These are phyloP conservation scores for Daboia siamensis DNA, from an alignment of 2,113 vertebrate species.

Conservation along the genomic window DNA sequence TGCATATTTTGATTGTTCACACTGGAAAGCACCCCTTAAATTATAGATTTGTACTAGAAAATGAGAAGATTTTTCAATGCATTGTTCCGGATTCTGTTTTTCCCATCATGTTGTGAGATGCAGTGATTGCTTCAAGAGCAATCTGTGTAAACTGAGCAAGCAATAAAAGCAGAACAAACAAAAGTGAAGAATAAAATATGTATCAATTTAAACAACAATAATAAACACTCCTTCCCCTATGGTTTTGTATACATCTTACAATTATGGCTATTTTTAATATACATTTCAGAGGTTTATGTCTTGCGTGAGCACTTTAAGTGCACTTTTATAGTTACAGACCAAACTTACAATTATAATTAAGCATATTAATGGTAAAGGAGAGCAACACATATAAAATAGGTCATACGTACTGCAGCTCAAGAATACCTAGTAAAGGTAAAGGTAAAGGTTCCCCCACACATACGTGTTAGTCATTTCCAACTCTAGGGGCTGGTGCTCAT, in stretches of 20 bases:
- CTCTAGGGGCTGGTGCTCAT: too few relatives aligned
- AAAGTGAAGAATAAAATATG: not conserved
- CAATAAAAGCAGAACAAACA: not conserved
- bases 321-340: slow-evolving; percentile 25
- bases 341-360: slow-evolving; percentile 32
- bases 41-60: not conserved
- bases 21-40: not conserved
- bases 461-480: too few relatives aligned
- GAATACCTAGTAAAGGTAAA: not conserved
- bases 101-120: not conserved
- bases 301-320: not conserved
- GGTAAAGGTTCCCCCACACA: too few relatives aligned
- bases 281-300: not conserved
- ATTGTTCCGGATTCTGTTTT: not conserved
- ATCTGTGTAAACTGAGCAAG: not conserved
- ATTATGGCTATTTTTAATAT: not conserved
- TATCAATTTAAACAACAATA: not conserved
- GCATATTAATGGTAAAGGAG: slow-evolving; percentile 27
- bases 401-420: not conserved
- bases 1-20: not conserved
- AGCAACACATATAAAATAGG: slow-evolving; percentile 23
- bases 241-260: not conserved
- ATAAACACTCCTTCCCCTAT: not conserved
- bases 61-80: not conserved
- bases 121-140: not conserved